These are phyloP conservation scores for Myrmecophaga tridactyla DNA, from an alignment of 2,113 vertebrate species.

Conservation along the genomic window DNA sequence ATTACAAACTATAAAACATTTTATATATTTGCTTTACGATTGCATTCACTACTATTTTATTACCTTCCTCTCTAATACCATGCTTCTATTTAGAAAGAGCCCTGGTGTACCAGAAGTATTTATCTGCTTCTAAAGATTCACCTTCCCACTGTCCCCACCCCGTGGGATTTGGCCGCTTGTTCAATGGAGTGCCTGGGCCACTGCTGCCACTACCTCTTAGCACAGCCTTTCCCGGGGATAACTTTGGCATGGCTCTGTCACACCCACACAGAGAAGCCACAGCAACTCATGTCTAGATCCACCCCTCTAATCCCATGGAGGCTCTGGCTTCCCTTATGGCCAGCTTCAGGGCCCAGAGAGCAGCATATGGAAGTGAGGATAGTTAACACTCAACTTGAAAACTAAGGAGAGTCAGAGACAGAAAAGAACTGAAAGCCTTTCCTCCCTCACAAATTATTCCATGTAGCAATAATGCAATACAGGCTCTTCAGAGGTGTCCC, in stretches of 20 bases:
- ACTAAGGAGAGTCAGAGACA: neutral
- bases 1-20: neutral
- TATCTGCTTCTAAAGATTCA: neutral
- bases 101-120: neutral
- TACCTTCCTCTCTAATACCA: neutral
- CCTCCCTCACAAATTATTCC: neutral
- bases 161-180: neutral
- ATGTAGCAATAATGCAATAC: neutral
- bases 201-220: neutral
- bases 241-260: neutral
- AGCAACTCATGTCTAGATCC: neutral
- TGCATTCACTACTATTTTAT: neutral
- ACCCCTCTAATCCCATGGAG: neutral
- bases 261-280: neutral
- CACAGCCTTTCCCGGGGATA: neutral
- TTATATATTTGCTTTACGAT: neutral
- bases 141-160: neutral
- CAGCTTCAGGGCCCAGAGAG: neutral
- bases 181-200: neutral
- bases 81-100: neutral
- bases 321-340: neutral
- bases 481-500: neutral
- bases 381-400: neutral
- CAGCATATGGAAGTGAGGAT: neutral
- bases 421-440: neutral